These are phyloP conservation scores for Heteropelma amictum DNA, from an alignment of 2,888 invertebrate genomes.

Conservation along the genomic window DNA sequence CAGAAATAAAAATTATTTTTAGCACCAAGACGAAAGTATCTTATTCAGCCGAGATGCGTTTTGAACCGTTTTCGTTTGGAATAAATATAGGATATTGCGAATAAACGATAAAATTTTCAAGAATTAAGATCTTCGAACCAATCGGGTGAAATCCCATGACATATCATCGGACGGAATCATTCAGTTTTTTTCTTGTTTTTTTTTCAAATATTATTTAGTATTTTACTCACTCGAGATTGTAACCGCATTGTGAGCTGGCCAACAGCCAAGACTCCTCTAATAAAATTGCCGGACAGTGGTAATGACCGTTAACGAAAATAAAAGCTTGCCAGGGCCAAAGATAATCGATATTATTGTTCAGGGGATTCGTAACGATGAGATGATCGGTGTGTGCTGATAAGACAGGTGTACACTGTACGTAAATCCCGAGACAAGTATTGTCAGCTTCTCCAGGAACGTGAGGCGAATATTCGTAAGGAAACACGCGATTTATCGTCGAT, in stretches of 20 bases:
- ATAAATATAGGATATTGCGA: too few relatives aligned
- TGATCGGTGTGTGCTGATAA: slow-evolving; percentile 44
- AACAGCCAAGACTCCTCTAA: slow-evolving; percentile 85
- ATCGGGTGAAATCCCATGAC: too few relatives aligned
- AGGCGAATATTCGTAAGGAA: slow-evolving; percentile 49
- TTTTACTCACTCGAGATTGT: slow-evolving; percentile 76
- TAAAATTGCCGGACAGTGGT: slow-evolving; percentile 85
- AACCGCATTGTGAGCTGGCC: slow-evolving; percentile 79
- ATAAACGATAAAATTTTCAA: too few relatives aligned
- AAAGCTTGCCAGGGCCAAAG: slow-evolving; percentile 87
- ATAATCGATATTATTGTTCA: slow-evolving; percentile 67
- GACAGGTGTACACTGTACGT: slow-evolving; percentile 66
- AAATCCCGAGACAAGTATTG: slow-evolving; percentile 63
- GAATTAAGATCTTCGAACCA: too few relatives aligned
- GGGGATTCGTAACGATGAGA: slow-evolving; percentile 52
- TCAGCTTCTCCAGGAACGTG: slow-evolving; percentile 33
- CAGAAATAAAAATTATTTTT: too few relatives aligned
- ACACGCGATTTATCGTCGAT: slow-evolving; percentile 16
- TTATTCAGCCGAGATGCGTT: too few relatives aligned
- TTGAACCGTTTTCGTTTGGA: too few relatives aligned
- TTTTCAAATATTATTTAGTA: slow-evolving; percentile 54
- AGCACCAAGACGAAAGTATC: too few relatives aligned
- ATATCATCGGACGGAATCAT: too few relatives aligned
- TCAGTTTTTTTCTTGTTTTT: too few relatives aligned
- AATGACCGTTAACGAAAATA: slow-evolving; percentile 85